These are phyloP conservation scores for Heliconius ismenius DNA, from an alignment of 2,888 invertebrate genomes.

Conservation along the genomic window DNA sequence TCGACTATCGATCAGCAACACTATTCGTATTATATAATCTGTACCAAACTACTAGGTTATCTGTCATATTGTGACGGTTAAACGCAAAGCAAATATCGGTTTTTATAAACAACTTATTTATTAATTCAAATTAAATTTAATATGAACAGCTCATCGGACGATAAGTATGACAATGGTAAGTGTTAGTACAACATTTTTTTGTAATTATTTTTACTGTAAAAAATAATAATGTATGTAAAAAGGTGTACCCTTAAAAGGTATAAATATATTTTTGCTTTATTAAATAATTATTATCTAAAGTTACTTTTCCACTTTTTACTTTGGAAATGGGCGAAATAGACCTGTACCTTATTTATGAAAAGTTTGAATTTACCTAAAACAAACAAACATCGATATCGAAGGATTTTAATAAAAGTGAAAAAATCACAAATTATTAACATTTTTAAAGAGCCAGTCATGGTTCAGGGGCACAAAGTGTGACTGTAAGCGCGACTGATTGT, in stretches of 20 bases:
- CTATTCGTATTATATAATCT: neutral
- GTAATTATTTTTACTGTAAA: neutral
- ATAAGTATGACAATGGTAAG: conserved; percentile 14
- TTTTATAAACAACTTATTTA: neutral
- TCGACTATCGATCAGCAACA: too few species aligned
- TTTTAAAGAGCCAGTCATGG: too few species aligned
- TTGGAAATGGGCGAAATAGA: too few species aligned
- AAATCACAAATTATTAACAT: too few species aligned
- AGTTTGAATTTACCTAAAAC: neutral
- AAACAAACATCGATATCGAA: neutral
- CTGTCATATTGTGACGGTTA: conserved; percentile 8
- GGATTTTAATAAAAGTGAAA: too few species aligned
- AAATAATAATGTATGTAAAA: neutral
- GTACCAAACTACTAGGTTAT: neutral
- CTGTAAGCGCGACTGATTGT: too few species aligned
- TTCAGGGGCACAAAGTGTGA: too few species aligned
- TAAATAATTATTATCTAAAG: neutral
- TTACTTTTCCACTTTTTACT: too few species aligned
- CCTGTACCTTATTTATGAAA: too few species aligned
- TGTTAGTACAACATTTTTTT: neutral
- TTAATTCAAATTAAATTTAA: neutral
- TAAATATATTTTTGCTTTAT: neutral
- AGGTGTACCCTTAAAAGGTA: neutral
- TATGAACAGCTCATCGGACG: conserved; percentile 15
- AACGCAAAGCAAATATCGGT: neutral